Percentiles rank a stretch among this genome's conserved stretches.
Evolutionary conservation across 2,797 vertebrate species (phyloP).

Genomic region (Pipistrellus pygmaeus): DNA sequence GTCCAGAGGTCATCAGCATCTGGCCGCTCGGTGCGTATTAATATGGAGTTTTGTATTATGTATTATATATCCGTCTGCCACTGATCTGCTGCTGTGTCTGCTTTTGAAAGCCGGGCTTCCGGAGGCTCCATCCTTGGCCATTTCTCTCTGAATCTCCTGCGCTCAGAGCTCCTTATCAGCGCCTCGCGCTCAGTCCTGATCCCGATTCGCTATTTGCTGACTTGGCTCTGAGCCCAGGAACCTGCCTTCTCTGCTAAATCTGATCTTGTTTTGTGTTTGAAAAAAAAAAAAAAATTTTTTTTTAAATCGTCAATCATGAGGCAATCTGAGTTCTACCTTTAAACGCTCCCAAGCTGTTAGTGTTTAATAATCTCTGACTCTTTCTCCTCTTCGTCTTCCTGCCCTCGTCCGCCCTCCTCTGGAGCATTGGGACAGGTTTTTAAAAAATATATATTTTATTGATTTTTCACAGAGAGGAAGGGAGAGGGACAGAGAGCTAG

Average conservation of each 20-base stretch:
- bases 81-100: background rate
- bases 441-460: no score
- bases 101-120: background rate
- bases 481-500: no score
- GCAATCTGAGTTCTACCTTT: background rate
- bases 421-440: background rate
- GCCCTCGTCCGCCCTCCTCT: background rate
- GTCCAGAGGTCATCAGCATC: no score
- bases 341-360: background rate
- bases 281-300: background rate
- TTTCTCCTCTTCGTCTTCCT: fast-evolving
- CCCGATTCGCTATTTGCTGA: background rate
- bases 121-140: fast-evolving
- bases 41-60: no score
- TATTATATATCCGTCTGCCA: background rate
- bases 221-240: background rate
- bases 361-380: background rate
- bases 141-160: background rate
- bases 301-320: no score
- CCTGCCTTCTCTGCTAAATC: background rate
- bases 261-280: background rate
- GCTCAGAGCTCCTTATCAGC: fast-evolving
- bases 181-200: fast-evolving
- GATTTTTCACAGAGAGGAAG: no score
- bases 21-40: background rate